Conservation (phyloP, 2,113 vertebrate species). For the Oophaga pumilio region DNA sequence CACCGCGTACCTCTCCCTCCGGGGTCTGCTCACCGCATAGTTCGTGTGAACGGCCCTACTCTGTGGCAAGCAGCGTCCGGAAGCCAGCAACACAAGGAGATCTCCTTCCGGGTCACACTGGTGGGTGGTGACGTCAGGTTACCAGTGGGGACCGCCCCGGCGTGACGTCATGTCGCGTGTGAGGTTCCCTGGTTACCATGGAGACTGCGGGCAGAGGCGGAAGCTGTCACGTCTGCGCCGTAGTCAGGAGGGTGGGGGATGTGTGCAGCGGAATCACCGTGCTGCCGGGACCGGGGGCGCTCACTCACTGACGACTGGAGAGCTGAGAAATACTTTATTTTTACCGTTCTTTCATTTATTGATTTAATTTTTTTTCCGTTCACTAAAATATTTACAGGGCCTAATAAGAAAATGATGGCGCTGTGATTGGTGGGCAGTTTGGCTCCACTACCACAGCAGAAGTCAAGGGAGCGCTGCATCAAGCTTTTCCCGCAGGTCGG, state of each 20-base stretch:
- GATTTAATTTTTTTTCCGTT: no score
- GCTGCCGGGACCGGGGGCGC: no score
- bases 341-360: no score
- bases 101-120: slow-evolving; percentile 38
- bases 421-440: no score
- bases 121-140: slow-evolving; percentile 19
- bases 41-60: slow-evolving; percentile 30
- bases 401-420: no score
- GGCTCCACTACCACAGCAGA: no score
- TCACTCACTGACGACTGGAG: no score
- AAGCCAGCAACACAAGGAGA: slow-evolving; percentile 10
- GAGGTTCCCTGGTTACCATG: slow-evolving; percentile 8
- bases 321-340: no score
- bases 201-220: background rate
- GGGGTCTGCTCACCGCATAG: slow-evolving; percentile 26
- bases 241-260: background rate
- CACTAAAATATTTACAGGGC: no score
- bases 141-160: background rate
- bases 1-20: slow-evolving; percentile 26
- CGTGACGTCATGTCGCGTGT: background rate
- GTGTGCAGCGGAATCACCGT: no score
- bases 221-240: background rate
- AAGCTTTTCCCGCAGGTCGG: no score
- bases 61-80: slow-evolving; percentile 20
- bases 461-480: no score